These are phyloP conservation scores for Coreius guichenoti DNA, from an alignment of 2,797 vertebrate genomes.

Conservation along the genomic window DNA sequence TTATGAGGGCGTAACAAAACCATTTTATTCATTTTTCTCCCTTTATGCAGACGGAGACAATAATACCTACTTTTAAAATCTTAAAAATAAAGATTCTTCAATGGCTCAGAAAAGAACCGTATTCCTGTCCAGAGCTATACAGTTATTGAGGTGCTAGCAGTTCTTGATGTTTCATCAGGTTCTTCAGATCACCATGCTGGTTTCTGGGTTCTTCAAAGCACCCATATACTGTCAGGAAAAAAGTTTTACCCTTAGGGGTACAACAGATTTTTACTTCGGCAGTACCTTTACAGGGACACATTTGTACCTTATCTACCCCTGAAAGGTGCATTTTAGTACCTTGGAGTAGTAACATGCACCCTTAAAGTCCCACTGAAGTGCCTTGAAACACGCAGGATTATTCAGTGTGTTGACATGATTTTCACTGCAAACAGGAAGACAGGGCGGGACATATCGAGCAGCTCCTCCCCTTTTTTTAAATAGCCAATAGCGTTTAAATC, in stretches of 20 bases:
- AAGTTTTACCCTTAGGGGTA: not conserved
- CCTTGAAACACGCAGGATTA: no score
- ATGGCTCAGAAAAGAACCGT: not conserved
- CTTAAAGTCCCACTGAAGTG: not conserved
- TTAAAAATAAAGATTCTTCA: not conserved
- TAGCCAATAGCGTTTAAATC: no score
- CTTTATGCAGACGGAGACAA: not conserved
- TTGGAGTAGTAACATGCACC: not conserved
- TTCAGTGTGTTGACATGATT: no score
- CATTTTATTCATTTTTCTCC: not conserved
- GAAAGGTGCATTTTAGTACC: not conserved
- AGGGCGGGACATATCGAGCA: no score
- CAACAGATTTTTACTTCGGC: not conserved
- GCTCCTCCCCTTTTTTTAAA: no score
- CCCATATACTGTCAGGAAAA: not conserved
- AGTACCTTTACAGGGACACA: not conserved
- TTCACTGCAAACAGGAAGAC: no score
- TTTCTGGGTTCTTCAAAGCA: not conserved
- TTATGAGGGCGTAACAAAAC: conserved; percentile 1
- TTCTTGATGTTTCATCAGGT: not conserved
- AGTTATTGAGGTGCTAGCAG: not conserved
- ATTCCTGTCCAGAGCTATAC: not conserved
- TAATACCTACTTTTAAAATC: not conserved
- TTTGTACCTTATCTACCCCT: not conserved
- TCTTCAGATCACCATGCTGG: not conserved